Conservation (phyloP, 2,113 vertebrate genomes). For the Istiophorus platypterus region DNA sequence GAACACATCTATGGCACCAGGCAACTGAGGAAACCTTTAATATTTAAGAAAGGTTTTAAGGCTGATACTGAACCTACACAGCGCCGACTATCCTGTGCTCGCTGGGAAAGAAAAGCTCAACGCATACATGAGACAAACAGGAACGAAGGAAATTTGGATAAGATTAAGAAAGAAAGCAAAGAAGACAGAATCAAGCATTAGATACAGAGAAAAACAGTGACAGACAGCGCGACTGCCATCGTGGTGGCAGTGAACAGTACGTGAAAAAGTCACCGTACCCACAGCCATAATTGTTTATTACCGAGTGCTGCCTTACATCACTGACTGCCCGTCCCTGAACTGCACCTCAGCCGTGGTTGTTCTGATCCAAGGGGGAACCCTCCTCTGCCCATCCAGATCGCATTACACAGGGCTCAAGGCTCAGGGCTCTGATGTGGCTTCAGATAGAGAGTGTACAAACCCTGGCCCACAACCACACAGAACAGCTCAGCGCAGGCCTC, state of each 20-base stretch:
- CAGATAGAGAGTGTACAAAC: constrained; percentile 72
- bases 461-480: constrained; percentile 73
- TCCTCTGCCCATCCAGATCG: constrained; percentile 70
- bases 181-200: not conserved
- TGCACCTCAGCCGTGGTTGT: constrained; percentile 63
- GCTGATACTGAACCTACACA: not conserved
- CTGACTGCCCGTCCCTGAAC: constrained; percentile 54
- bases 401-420: constrained; percentile 72
- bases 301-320: constrained; percentile 70
- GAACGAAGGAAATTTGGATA: not conserved
- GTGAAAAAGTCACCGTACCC: constrained; percentile 27
- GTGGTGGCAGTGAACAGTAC: constrained; percentile 38
- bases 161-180: not conserved
- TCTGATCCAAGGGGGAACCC: constrained; percentile 67
- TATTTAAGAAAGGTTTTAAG: not conserved
- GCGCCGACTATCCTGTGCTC: not conserved
- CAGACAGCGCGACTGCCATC: not conserved
- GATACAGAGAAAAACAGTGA: not conserved
- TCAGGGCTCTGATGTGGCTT: constrained; percentile 81
- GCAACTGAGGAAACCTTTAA: not conserved
- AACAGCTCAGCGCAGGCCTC: constrained; percentile 61
- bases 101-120: not conserved
- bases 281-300: constrained; percentile 61
- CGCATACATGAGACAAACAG: not conserved
- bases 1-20: not conserved